A percentile compares a stretch with the other conserved stretches of the same genome.
phyloP scores from a whole-genome alignment of 1,140 invertebrate genomes.

The Maniola jurtina region DNA sequence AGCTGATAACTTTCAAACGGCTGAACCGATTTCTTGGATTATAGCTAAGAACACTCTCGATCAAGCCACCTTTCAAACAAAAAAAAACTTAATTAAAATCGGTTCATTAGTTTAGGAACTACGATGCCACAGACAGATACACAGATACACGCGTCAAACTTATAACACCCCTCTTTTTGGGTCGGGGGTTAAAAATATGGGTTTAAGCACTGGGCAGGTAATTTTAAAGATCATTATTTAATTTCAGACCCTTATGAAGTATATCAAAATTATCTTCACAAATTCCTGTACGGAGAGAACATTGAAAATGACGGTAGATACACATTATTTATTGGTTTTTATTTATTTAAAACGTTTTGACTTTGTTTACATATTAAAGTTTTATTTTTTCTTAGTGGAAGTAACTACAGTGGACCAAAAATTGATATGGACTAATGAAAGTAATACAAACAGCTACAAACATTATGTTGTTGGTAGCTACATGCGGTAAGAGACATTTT shows the following conservation, averaged over 20 bases:
- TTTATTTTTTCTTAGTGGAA: background rate
- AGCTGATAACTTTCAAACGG: no score
- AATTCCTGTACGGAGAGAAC: slow-evolving; percentile 34
- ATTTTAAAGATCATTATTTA: background rate
- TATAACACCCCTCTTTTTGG: no score
- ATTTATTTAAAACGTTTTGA: background rate
- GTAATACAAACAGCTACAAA: background rate
- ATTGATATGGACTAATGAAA: background rate
- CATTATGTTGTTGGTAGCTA: slow-evolving; percentile 24
- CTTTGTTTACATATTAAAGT: background rate
- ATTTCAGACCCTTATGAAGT: slow-evolving; percentile 39
- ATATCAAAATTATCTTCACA: slow-evolving; percentile 31
- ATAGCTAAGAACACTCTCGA: no score
- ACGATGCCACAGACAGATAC: no score
- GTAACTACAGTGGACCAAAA: background rate
- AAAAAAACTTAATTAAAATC: no score
- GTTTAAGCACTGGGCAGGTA: background rate
- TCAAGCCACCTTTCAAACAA: no score
- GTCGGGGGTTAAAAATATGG: no score
- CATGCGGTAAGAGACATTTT: slow-evolving; percentile 10
- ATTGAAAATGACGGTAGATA: slow-evolving; percentile 19
- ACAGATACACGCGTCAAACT: no score
- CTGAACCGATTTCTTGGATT: no score
- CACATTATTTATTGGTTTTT: background rate
- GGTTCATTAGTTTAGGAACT: no score